A percentile compares a stretch with the other conserved stretches of the same genome.
phyloP scores from a whole-genome alignment of 2,888 invertebrate genomes.

The Melinaea menophilus region DNA sequence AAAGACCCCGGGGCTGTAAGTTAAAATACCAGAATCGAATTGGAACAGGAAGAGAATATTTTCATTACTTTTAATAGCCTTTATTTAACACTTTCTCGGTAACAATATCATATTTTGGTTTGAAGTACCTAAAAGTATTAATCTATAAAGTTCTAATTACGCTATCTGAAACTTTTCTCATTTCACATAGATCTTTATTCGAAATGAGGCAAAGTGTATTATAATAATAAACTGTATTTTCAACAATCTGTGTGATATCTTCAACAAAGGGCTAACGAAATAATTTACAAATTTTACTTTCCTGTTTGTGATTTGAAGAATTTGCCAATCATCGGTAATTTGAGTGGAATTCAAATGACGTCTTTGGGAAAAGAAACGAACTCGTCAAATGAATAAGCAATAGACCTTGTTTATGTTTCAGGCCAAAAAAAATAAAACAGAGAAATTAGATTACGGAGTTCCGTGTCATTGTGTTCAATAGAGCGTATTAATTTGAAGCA shows the following conservation, averaged over 20 bases:
- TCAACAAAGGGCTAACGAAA: constrained; percentile 10
- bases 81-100: too few relatives aligned
- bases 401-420: constrained; percentile 24
- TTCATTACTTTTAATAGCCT: background rate
- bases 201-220: background rate
- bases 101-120: too few relatives aligned
- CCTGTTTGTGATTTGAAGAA: constrained; percentile 15
- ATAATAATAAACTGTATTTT: background rate
- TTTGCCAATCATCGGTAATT: constrained; percentile 22
- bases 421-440: constrained; percentile 25
- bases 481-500: too few relatives aligned
- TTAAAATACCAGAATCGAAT: constrained; percentile 50
- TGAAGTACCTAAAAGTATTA: too few relatives aligned
- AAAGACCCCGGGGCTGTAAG: constrained; percentile 50
- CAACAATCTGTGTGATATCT: constrained; percentile 1
- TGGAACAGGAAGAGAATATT: constrained; percentile 39
- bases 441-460: constrained; percentile 6
- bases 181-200: background rate
- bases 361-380: constrained; percentile 14
- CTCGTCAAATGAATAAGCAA: constrained; percentile 18
- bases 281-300: constrained; percentile 20
- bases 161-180: too few relatives aligned
- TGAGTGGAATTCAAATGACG: constrained; percentile 20
- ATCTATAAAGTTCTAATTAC: too few relatives aligned
- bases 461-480: too few relatives aligned